Conservation (phyloP, 1,140 invertebrate genomes). For the Octopus bimaculoides region DNA sequence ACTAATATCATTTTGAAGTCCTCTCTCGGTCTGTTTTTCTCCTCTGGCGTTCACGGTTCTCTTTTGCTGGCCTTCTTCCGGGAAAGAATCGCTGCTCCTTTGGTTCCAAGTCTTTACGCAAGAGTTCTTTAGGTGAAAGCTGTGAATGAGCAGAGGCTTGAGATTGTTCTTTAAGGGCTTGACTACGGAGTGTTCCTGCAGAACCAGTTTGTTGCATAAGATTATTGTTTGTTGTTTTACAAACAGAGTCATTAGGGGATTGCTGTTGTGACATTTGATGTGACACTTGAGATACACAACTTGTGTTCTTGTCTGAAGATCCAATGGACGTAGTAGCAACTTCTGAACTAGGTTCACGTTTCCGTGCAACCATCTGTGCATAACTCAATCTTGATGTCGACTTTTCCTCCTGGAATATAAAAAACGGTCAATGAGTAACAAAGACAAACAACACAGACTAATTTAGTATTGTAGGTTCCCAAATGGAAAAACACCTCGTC, state of each 20-base stretch:
- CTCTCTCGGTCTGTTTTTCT: conserved; percentile 5
- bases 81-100: conserved; percentile 27
- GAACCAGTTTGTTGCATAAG: background rate
- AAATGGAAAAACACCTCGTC: too few species aligned
- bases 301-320: background rate
- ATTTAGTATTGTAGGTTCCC: too few species aligned
- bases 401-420: conserved; percentile 29
- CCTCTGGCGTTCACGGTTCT: conserved; percentile 13
- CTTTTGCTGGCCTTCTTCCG: conserved; percentile 23
- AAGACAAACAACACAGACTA: too few species aligned
- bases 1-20: background rate
- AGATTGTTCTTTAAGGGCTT: conserved; percentile 8
- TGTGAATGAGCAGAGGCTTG: background rate
- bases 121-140: conserved; percentile 19
- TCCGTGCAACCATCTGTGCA: conserved; percentile 78
- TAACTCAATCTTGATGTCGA: conserved; percentile 67
- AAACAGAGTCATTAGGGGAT: conserved; percentile 11
- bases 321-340: conserved; percentile 23
- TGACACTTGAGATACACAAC: conserved; percentile 12
- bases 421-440: background rate
- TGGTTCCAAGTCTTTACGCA: conserved; percentile 35
- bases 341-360: conserved; percentile 56
- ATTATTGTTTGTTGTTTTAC: background rate
- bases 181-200: background rate
- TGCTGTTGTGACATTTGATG: conserved; percentile 14